A percentile compares a stretch with the other conserved stretches of the same genome.
phyloP scores from a whole-genome alignment of 2,113 vertebrate genomes.

The Alethe diademata region DNA sequence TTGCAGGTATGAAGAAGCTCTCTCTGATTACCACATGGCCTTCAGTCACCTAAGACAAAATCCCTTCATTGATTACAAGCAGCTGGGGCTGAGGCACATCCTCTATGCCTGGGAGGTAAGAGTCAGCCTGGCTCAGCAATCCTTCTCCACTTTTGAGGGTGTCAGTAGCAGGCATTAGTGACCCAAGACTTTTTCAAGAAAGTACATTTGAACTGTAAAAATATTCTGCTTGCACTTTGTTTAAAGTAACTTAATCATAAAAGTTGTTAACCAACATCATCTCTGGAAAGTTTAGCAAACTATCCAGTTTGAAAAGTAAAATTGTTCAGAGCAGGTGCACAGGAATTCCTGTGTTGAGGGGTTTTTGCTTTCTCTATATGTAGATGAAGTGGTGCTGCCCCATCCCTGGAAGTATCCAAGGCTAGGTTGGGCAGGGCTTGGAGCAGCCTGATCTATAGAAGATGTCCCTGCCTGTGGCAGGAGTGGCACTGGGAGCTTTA shows the following conservation, averaged over 20 bases:
- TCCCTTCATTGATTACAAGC: constrained; percentile 85
- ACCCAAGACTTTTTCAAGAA: neutral
- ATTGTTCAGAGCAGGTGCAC: neutral
- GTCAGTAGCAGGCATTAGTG: neutral
- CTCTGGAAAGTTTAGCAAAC: neutral
- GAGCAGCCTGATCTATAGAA: neutral
- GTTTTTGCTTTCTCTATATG: neutral
- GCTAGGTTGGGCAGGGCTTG: neutral
- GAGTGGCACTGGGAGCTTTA: neutral
- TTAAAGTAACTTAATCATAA: neutral
- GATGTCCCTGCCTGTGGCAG: neutral
- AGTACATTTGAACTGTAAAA: neutral
- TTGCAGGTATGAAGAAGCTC: constrained; percentile 81
- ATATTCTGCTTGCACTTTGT: neutral
- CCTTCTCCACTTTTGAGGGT: neutral
- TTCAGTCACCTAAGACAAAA: constrained; percentile 83
- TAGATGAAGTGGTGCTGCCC: neutral
- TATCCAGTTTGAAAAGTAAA: neutral
- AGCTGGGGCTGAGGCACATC: constrained; percentile 85
- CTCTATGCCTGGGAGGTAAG: constrained; percentile 89
- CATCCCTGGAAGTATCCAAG: neutral
- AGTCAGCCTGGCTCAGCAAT: neutral
- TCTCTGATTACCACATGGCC: constrained; percentile 81
- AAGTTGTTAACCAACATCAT: neutral
- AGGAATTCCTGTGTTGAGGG: neutral